A percentile compares a stretch with the other conserved stretches of the same genome.
These are phyloP conservation scores for Pyrocephalus nanus DNA, from an alignment of 2,797 vertebrate genomes.

Conservation along the genomic window DNA sequence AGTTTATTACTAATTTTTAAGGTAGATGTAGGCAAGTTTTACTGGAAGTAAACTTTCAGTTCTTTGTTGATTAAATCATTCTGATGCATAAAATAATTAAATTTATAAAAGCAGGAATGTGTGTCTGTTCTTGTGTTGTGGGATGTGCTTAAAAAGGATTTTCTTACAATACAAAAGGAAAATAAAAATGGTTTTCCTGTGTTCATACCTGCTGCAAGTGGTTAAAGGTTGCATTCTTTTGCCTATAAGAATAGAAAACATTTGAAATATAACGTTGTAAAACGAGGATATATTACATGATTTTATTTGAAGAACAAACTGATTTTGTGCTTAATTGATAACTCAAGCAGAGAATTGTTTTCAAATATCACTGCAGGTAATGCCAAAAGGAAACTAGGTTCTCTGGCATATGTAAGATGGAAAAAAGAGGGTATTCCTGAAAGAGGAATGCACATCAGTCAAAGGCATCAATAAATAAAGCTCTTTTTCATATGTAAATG, in stretches of 20 bases:
- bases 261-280: background rate
- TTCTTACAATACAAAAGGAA: background rate
- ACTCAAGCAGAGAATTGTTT: background rate
- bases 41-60: background rate
- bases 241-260: background rate
- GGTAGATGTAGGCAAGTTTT: background rate
- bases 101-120: background rate
- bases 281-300: background rate
- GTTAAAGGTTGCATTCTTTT: background rate
- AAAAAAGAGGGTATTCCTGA: constrained; percentile 61
- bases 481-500: constrained; percentile 84
- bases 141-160: background rate
- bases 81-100: background rate
- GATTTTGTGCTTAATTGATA: background rate
- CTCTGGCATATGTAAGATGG: constrained; percentile 23
- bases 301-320: background rate
- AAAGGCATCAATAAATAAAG: constrained; percentile 78
- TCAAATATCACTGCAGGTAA: constrained; percentile 13
- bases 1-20: background rate
- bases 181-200: background rate
- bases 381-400: constrained; percentile 49
- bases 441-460: constrained; percentile 72
- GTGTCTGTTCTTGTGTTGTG: background rate
- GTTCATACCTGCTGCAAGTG: background rate
- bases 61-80: background rate